Percentiles rank a stretch among this genome's conserved stretches.
Evolutionary conservation across 2,888 invertebrate genomes (phyloP).

Genomic region (Tryphoninae sp.): DNA sequence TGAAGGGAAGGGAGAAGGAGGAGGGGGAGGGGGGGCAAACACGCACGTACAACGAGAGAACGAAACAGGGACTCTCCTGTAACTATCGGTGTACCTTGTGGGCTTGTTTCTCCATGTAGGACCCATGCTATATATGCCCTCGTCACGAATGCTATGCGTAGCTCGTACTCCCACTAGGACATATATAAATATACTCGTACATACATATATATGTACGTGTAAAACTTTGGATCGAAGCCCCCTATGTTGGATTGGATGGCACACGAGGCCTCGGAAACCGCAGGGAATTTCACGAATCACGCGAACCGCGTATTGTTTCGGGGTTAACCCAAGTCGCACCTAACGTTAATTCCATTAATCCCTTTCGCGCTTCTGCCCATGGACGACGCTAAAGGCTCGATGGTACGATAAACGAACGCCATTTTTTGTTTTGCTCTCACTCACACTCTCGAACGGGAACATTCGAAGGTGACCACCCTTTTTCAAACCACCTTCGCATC

Average conservation of each 20-base stretch:
- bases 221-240: background rate
- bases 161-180: conserved; percentile 48
- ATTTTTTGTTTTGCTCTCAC: background rate
- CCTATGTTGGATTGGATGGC: conserved; percentile 60
- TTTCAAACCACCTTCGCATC: background rate
- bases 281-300: conserved; percentile 75
- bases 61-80: conserved; percentile 22
- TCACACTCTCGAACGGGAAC: background rate
- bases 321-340: conserved; percentile 75
- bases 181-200: conserved; percentile 23
- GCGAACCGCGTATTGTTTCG: conserved; percentile 72
- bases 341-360: conserved; percentile 75
- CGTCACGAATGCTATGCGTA: conserved; percentile 58
- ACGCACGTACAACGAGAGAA: conserved; percentile 53
- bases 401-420: background rate
- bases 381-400: background rate
- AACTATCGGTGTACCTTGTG: conserved; percentile 41
- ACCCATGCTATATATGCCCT: conserved; percentile 22
- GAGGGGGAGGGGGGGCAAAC: background rate
- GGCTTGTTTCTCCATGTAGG: conserved; percentile 44
- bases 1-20: background rate
- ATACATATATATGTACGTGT: conserved; percentile 4
- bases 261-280: conserved; percentile 68
- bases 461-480: too few relatives aligned
- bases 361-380: conserved; percentile 17